Base-by-base conservation (phyloP, 2,888 invertebrate species). In the Patella caerulea region DNA sequence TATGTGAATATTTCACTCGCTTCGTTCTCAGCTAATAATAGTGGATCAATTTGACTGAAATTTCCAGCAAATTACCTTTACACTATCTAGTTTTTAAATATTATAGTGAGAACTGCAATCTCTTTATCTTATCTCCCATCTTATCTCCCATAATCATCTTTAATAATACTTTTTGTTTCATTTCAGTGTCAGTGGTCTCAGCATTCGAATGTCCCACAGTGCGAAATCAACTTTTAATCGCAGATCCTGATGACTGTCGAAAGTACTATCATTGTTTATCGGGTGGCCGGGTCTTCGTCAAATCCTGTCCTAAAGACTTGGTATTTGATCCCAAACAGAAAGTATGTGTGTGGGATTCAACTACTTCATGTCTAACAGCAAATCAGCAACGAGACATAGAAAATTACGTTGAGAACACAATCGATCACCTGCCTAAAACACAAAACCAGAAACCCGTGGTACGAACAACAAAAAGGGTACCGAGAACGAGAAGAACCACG, bases 261-360 rank as follows among this genome's bases (percentile, higher is more conserved):
- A 79, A 75, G 17, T 82, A 82, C 77, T 78, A 76, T 76, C 82
- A 82, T 65, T 82, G 82, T 65, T 74, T 80, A 14, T 76, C 80
- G 2, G 80, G 78, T 29, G 79, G 80, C 45, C 78, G 80, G 15
- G 73, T 77, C 74, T 82, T 76, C 76, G 29, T 74, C 72, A 79
- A 80, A 72, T 75, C 77, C 55, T 82, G 82, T 65, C 75, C 82
- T 14, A 15, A 34, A n/a, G 78, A 73, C n/a, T 76, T 82, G 19
- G 75, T 77, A 53, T 82, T 82, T 53, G 80, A 82, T 65, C 14
- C 79, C 4, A 75, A 73, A 15, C 69, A 76, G 65, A 77, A 77
- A 65, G 73, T 77, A 14, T 79, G 79, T 56, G 71, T 74, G 17
- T 79, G 79, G 79, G 74, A 59, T 24, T 73, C 76, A 29, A 34